Conservation (phyloP, 2,113 vertebrate genomes). For the Microcebus lehilahytsara region DNA sequence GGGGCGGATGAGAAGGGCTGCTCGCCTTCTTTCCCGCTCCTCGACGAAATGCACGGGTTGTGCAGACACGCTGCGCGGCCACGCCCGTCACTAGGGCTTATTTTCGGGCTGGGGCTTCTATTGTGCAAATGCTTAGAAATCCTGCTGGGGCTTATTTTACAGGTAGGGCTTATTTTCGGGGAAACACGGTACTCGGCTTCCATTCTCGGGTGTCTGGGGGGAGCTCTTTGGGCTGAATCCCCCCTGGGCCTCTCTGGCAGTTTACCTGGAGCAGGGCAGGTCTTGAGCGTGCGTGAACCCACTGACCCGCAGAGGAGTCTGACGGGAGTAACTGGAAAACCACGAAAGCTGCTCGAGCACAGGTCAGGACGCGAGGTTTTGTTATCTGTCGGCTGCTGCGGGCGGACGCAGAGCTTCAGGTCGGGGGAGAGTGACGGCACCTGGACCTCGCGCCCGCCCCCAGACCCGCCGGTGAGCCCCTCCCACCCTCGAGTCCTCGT, state of each 20-base stretch:
- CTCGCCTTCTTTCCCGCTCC: no score
- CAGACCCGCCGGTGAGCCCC: neutral
- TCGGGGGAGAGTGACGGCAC: accelerated
- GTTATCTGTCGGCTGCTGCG: no score
- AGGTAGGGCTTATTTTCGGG: no score
- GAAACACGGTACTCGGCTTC: no score
- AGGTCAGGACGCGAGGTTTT: neutral
- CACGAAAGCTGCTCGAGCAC: accelerated
- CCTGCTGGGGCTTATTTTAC: no score
- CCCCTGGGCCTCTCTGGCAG: neutral
- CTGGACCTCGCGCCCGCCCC: no score
- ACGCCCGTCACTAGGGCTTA: no score
- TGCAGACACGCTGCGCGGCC: no score
- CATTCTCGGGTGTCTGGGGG: neutral
- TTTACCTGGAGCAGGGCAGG: neutral
- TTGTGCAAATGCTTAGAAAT: no score
- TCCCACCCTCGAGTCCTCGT: neutral
- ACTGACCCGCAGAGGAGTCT: neutral
- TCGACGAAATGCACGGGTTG: no score
- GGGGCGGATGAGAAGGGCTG: no score
- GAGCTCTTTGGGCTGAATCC: neutral
- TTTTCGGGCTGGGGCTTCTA: no score
- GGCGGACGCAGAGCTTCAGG: neutral
- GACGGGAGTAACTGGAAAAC: neutral
- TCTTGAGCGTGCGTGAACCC: neutral